These are phyloP conservation scores for Lindbergichthys nudifrons DNA, from an alignment of 2,797 vertebrate genomes.

Conservation along the genomic window DNA sequence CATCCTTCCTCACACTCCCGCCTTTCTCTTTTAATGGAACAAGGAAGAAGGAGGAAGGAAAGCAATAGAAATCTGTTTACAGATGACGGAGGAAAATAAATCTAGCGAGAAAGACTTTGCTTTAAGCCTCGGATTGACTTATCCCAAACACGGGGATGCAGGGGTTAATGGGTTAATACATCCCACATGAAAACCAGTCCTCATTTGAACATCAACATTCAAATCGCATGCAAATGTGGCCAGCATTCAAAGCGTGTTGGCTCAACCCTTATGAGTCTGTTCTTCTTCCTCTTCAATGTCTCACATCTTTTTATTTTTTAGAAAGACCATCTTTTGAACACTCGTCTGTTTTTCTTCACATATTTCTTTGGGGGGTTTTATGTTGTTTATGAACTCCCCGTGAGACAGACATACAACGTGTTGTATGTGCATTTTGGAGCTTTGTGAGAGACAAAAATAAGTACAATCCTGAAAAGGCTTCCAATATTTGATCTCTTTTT, in stretches of 20 bases:
- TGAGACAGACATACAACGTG: slow-evolving; percentile 24
- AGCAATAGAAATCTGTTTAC: slow-evolving; percentile 41
- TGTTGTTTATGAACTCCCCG: slow-evolving; percentile 26
- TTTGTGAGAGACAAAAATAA: slow-evolving; percentile 5
- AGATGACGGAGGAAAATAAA: slow-evolving; percentile 9
- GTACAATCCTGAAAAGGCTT: slow-evolving; percentile 3
- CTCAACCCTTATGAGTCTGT: neutral
- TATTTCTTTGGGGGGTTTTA: no score
- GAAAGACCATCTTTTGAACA: no score
- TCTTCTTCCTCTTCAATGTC: neutral
- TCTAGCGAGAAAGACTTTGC: slow-evolving; percentile 7
- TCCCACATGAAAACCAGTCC: slow-evolving; percentile 30
- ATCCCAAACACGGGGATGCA: neutral
- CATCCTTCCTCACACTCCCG: slow-evolving; percentile 46
- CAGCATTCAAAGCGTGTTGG: slow-evolving; percentile 39
- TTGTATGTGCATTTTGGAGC: neutral
- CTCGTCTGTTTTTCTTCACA: no score
- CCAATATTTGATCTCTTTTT: slow-evolving; percentile 28
- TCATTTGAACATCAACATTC: slow-evolving; percentile 42
- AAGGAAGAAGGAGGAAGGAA: slow-evolving; percentile 40
- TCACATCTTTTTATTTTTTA: no score
- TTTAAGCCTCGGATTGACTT: neutral
- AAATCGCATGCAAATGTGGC: slow-evolving; percentile 70
- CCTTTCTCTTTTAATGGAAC: slow-evolving; percentile 47
- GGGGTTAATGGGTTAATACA: slow-evolving; percentile 48